Base-by-base conservation (phyloP, 1,140 invertebrate genomes). In the Bombus terrestris region DNA sequence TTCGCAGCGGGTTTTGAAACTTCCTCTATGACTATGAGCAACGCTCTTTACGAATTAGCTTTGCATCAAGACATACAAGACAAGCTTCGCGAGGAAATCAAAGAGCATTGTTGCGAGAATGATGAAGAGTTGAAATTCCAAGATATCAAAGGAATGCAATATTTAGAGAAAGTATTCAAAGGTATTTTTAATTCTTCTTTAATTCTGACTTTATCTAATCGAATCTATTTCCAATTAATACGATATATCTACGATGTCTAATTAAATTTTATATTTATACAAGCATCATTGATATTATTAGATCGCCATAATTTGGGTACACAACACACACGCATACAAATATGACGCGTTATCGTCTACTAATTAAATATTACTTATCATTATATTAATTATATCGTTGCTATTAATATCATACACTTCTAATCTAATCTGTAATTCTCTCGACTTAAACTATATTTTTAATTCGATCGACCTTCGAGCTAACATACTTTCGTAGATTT, bases 1-100 rank as follows among this genome's bases (percentile, higher is more conserved):
- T 93, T 96, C 64, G 18, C 95, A 9, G 96, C 96, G 59, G 96
- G 96, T 47, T 97, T 95, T 81, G 96, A 96, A 84, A 96, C 96
- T 0, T 96, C 96, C 5, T 94, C 96, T 10, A 93, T 94, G 3
- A 93, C 96, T 0, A 92, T 97, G 18, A 92, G 92, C 13, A 94
- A 94, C 76, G 86, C 93, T 18, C 79, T 95, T 10, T 95, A 94
- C 41, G 94, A 95, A 83, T 88, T 97, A 43, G 96, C 96, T 10
- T 89, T 92, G 39, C 90, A 96, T 91, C 95, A 93, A n/a, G 93
- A 95, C 18, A 88, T 95, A 25, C 96, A 97, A 85, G 90, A 95
- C 28, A 94, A 94, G 84, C 66, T 96, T 9, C 90, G 93, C 4
- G 85, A 94, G 79, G 96, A 96, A 93, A 94, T 97, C 15, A 88